Conservation (phyloP, 2,888 invertebrate genomes). For the Ptilodon capucinus region DNA sequence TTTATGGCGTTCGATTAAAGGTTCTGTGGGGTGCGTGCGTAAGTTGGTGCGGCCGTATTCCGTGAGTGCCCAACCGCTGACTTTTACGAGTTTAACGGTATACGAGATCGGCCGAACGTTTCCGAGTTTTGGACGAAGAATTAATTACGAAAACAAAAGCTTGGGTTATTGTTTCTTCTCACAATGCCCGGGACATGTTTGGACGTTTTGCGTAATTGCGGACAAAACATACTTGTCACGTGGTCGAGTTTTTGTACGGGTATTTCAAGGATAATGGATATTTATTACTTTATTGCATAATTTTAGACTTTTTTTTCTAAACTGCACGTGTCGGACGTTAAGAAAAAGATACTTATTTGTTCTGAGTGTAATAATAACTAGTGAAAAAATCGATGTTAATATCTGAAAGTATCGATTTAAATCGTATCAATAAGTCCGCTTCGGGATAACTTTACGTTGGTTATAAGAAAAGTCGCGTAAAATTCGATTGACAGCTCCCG, state of each 20-base stretch:
- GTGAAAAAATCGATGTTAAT: no score
- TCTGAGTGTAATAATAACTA: no score
- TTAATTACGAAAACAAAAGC: constrained; percentile 78
- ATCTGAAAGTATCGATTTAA: no score
- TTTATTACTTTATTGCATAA: constrained; percentile 15
- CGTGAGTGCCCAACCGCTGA: constrained; percentile 48
- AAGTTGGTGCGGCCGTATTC: constrained; percentile 40
- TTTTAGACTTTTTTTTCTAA: not conserved
- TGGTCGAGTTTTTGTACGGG: constrained; percentile 27
- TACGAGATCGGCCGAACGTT: constrained; percentile 64
- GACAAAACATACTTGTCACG: constrained; percentile 56
- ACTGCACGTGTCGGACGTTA: not conserved
- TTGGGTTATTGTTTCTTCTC: constrained; percentile 67
- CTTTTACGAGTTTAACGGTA: constrained; percentile 73
- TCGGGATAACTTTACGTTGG: constrained; percentile 44
- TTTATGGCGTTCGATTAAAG: constrained; percentile 29
- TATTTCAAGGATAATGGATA: constrained; percentile 8
- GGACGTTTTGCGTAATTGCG: constrained; percentile 78
- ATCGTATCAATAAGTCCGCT: constrained; percentile 33
- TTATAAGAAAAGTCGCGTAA: constrained; percentile 44
- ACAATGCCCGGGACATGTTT: constrained; percentile 65
- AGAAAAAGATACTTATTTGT: no score
- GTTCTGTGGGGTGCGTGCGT: constrained; percentile 8
- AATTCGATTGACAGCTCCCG: constrained; percentile 32
- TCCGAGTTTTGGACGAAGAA: constrained; percentile 60